Base-by-base conservation (phyloP, 2,797 vertebrate genomes). In the Peromyscus aztecus region DNA sequence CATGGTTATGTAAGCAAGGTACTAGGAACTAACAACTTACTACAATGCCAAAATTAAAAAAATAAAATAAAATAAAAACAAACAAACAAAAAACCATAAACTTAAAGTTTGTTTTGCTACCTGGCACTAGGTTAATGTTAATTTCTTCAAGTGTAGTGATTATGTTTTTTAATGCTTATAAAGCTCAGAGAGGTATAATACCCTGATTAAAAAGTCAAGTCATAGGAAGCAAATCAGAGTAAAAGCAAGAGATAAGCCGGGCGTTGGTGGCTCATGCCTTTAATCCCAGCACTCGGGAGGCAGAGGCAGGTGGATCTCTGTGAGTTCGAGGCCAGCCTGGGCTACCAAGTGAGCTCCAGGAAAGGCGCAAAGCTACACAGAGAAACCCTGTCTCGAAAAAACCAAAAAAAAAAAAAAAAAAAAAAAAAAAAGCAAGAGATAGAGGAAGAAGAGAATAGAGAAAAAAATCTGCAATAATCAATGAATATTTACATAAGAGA, bases 361-460 rank as follows among this genome's bases (percentile, higher is more conserved):
- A n/a, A n/a, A n/a, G n/a, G n/a, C n/a, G n/a, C n/a, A n/a, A n/a
- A n/a, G n/a, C n/a, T n/a, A n/a, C n/a, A n/a, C n/a, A n/a, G n/a
- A n/a, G n/a, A n/a, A n/a, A n/a, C n/a, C n/a, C n/a, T n/a, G n/a
- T n/a, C n/a, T n/a, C n/a, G n/a, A n/a, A n/a, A n/a, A n/a, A n/a
- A n/a, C n/a, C n/a, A n/a, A n/a, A n/a, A n/a, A n/a, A n/a, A n/a
- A n/a, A n/a, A n/a, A n/a, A n/a, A n/a, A n/a, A n/a, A n/a, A n/a
- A n/a, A n/a, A n/a, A n/a, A n/a, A n/a, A n/a, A 75, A 75, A 95
- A 71, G 6, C 77, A 87, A 24, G 3, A 57, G 12, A 24, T 37
- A 43, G 69, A 92, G 40, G 21, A 59, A 81, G 97, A 92, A 24
- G 4, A 63, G n/a, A 73, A 96, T 76, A 40, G 4, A 24, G 29